phyloP scores from a whole-genome alignment of 2,113 vertebrate genomes.

The Pungitius pungitius region DNA sequence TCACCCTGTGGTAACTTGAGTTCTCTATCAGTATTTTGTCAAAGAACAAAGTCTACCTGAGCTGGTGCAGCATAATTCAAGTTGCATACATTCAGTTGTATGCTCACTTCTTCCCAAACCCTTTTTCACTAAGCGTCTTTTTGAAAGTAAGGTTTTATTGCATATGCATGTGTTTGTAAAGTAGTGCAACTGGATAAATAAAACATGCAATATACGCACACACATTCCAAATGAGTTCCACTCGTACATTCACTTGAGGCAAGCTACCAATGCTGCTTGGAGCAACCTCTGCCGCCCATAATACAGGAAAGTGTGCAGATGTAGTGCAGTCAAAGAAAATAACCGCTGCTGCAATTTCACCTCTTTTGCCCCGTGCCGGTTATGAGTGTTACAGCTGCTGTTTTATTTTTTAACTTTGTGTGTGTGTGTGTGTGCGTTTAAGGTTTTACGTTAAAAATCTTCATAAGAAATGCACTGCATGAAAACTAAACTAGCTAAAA shows the following conservation, averaged over 20 bases:
- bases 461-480: not conserved
- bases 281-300: not conserved
- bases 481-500: not conserved
- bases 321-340: not conserved
- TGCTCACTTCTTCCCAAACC: not conserved
- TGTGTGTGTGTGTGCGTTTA: not conserved
- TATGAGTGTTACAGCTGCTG: not conserved
- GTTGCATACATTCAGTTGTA: not conserved
- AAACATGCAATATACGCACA: not conserved
- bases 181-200: not conserved
- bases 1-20: not conserved
- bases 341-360: not conserved
- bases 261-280: not conserved
- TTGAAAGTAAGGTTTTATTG: not conserved
- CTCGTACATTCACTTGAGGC: not conserved
- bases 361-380: not conserved
- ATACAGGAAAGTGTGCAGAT: conserved; percentile 1
- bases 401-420: not conserved
- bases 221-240: not conserved
- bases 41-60: not conserved
- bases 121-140: not conserved
- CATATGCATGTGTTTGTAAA: not conserved
- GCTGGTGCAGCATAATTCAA: not conserved
- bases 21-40: not conserved
- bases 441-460: not conserved